Evolutionary conservation across 2,797 vertebrate genomes (phyloP).

Genomic region (Sphaeramia orbicularis): DNA sequence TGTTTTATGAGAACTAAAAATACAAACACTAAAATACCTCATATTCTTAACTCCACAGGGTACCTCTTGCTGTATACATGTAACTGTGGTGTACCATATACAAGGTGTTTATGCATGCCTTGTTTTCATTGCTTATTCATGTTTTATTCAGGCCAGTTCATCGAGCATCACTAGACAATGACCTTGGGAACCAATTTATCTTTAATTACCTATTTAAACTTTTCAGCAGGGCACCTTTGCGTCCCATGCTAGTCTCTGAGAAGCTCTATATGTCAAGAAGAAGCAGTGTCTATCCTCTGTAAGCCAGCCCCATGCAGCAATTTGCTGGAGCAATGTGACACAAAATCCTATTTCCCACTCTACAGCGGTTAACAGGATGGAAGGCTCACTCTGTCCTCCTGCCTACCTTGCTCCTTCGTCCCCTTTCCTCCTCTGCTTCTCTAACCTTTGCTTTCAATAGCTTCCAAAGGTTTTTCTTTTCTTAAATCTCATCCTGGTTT

Average conservation of each 20-base stretch:
- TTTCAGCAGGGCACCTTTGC: slow-evolving; percentile 41
- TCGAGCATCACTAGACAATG: slow-evolving; percentile 11
- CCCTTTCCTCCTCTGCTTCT: slow-evolving; percentile 20
- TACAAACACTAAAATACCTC: too few relatives aligned
- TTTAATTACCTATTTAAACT: slow-evolving; percentile 41
- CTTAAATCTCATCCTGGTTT: slow-evolving; percentile 6
- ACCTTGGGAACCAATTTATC: slow-evolving; percentile 41
- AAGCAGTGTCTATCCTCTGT: slow-evolving; percentile 54
- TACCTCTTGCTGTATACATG: not conserved
- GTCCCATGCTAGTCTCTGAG: slow-evolving; percentile 41
- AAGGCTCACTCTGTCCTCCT: slow-evolving; percentile 27
- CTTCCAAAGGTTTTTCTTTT: slow-evolving; percentile 24
- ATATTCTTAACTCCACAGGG: too few relatives aligned
- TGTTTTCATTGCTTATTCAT: not conserved
- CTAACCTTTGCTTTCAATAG: slow-evolving; percentile 53
- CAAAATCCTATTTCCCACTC: slow-evolving; percentile 74
- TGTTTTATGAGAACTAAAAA: too few relatives aligned
- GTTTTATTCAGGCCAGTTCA: not conserved
- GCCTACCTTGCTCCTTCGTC: slow-evolving; percentile 17
- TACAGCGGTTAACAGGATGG: slow-evolving; percentile 69
- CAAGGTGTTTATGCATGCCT: not conserved
- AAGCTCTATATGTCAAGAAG: slow-evolving; percentile 57
- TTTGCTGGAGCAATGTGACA: slow-evolving; percentile 69
- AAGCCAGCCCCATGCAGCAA: slow-evolving; percentile 60
- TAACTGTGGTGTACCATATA: not conserved